Base-by-base conservation (phyloP, 2,113 vertebrate species). In the Phrynosoma platyrhinos region DNA sequence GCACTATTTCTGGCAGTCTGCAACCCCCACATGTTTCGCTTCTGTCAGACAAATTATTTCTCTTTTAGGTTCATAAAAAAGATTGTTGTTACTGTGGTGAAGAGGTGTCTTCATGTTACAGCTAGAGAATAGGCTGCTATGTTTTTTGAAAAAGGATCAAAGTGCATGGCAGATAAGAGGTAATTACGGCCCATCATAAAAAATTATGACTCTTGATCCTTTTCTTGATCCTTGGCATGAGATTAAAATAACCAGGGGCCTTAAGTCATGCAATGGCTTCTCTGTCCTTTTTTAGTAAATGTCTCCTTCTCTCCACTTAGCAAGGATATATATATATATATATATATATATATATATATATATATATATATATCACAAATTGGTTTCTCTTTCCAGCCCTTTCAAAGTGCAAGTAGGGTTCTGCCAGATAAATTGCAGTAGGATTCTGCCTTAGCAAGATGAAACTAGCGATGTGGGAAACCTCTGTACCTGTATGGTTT, bases 161-260 rank as follows among this genome's bases (percentile, higher is more conserved):
- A 78, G 74, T 58, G 53, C 23, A 72, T 36, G 18, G 52, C 71
- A 53, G 47, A 30, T 74, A 71, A 66, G 47, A 79, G n/a, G 5
- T 20, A 89, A 74, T 74, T 62, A 80, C 52, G 14, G 47, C 18
- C 71, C 14, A 36, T 79, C 18, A 64, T 74, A 81, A 87, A 87
- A 30, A 20, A 30, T 74, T 47, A 21, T 62, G 21, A 23, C 36
- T 55, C 18, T 23, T 6, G 2, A 2, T 53, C 20, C 8, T 53
- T 71, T 52, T 23, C 8, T 36, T n/a, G 9, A 72, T 36, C 1
- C 77, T 21, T 86, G 25, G 40, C 8, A 18, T 58, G 21, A 82
- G 40, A 74, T 74, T 74, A 80, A 62, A 79, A 84, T 69, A 85
- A 72, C 8, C 2, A 40, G 55, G n/a, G 32, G 2, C 36, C 9